These are phyloP conservation scores for Muntiacus reevesi DNA, from an alignment of 2,113 vertebrate genomes.

Conservation along the genomic window DNA sequence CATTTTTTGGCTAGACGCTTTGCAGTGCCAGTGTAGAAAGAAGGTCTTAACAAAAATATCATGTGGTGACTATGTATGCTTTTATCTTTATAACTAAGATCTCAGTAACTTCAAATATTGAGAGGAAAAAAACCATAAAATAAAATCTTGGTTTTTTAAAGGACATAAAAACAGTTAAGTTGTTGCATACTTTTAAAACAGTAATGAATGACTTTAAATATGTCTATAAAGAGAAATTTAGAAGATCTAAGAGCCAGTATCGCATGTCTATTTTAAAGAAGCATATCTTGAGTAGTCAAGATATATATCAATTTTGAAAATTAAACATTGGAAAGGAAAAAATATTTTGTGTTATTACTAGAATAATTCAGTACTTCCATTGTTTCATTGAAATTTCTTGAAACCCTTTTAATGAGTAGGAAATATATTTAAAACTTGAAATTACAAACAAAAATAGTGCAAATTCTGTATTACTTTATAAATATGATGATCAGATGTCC, in stretches of 20 bases:
- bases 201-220: background rate
- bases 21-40: background rate
- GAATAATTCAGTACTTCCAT: background rate
- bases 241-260: background rate
- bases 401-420: background rate
- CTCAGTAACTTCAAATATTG: background rate
- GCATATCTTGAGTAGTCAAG: background rate
- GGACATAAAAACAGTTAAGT: background rate
- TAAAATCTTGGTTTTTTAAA: background rate
- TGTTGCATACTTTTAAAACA: background rate
- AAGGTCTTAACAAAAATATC: background rate
- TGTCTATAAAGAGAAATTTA: background rate
- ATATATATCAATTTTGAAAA: background rate
- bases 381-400: background rate
- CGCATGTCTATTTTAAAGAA: background rate
- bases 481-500: background rate
- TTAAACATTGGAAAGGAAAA: background rate
- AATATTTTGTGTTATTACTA: background rate
- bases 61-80: background rate
- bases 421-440: background rate
- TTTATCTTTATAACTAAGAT: background rate
- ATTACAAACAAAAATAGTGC: background rate
- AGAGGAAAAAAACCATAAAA: background rate
- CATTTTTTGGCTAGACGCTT: background rate
- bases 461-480: background rate